Percentiles rank a stretch among this genome's conserved stretches.
phyloP scores from a whole-genome alignment of 2,888 invertebrate species.

The Dynastes hyllus region DNA sequence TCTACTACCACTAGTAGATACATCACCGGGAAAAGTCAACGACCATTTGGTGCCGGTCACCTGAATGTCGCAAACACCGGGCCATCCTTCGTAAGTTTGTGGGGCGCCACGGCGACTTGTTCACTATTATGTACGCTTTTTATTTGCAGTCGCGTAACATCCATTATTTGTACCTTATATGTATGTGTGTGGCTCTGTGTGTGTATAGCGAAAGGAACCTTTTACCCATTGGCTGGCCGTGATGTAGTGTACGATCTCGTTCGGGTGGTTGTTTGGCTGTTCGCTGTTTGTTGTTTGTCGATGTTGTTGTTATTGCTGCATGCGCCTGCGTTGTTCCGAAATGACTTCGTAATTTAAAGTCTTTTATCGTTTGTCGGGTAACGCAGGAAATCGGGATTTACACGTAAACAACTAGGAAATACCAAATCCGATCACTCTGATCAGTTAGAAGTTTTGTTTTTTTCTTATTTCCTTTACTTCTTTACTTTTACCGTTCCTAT shows the following conservation, averaged over 20 bases:
- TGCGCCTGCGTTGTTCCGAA: constrained; percentile 41
- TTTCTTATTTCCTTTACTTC: no score
- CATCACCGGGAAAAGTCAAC: constrained; percentile 62
- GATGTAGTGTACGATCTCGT: no score
- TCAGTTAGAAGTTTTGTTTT: constrained; percentile 14
- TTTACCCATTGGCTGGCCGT: no score
- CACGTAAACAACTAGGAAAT: constrained; percentile 39
- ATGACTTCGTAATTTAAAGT: constrained; percentile 44
- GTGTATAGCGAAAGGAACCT: constrained; percentile 17
- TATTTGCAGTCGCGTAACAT: constrained; percentile 48
- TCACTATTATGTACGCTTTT: constrained; percentile 50
- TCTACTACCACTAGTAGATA: constrained; percentile 52
- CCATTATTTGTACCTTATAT: constrained; percentile 40
- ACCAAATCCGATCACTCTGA: constrained; percentile 29
- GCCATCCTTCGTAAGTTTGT: constrained; percentile 59
- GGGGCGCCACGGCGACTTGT: constrained; percentile 57
- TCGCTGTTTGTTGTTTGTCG: constrained; percentile 36
- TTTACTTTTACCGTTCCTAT: no score
- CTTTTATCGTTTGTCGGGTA: constrained; percentile 24
- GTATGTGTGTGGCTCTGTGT: constrained; percentile 22
- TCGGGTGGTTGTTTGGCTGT: background rate
- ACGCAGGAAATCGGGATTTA: constrained; percentile 33
- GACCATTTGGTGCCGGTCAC: constrained; percentile 63
- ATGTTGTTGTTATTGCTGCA: constrained; percentile 26
- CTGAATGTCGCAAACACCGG: constrained; percentile 62